Percentiles rank a stretch among this genome's conserved stretches.
phyloP scores from a whole-genome alignment of 2,113 vertebrate species.

The Platysternon megacephalum region DNA sequence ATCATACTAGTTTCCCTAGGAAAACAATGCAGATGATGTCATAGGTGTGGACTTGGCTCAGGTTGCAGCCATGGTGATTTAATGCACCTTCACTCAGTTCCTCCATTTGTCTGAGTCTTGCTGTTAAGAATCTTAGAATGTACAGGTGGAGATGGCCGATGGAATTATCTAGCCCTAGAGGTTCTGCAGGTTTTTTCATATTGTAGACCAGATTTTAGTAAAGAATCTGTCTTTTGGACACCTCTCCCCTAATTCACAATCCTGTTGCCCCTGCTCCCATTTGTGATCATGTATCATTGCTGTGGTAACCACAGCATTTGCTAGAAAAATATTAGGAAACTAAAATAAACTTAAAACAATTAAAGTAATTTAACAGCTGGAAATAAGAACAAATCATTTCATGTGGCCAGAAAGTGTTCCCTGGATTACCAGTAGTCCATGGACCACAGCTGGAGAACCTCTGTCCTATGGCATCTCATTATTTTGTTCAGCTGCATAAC shows the following conservation, averaged over 20 bases:
- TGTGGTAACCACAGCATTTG: background rate
- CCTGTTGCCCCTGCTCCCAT: background rate
- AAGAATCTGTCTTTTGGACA: background rate
- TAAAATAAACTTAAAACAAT: background rate
- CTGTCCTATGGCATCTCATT: background rate
- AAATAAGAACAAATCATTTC: background rate
- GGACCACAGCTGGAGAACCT: background rate
- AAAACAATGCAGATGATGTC: background rate
- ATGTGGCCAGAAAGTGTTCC: background rate
- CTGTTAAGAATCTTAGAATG: rapidly evolving
- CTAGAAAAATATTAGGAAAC: background rate
- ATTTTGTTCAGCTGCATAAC: background rate
- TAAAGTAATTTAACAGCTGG: background rate
- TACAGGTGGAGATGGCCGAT: background rate
- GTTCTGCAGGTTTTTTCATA: background rate
- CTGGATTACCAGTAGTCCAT: background rate
- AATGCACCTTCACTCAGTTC: background rate
- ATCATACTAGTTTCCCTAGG: background rate
- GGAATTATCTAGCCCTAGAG: background rate
- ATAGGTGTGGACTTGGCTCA: background rate
- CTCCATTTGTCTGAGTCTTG: background rate
- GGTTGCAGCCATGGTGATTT: background rate
- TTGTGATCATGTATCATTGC: background rate
- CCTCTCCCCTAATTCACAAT: background rate
- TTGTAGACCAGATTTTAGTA: background rate